A percentile compares a stretch with the other conserved stretches of the same genome.
These are phyloP conservation scores for Diadophis punctatus DNA, from an alignment of 2,113 vertebrate species.

Conservation along the genomic window DNA sequence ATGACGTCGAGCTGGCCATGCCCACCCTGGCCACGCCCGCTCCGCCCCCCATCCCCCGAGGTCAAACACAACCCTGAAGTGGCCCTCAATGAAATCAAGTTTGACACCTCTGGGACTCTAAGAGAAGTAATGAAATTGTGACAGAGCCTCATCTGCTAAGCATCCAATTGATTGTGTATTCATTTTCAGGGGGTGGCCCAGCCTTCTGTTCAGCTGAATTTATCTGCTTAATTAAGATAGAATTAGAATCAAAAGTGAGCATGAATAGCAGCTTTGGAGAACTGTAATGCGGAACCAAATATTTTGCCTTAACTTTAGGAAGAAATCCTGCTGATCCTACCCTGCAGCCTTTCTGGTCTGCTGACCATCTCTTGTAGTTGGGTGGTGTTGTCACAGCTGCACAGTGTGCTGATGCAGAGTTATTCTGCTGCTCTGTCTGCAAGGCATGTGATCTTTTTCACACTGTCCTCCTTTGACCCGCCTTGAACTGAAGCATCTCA, in stretches of 20 bases:
- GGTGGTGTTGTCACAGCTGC: constrained; percentile 48
- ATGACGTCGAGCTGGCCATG: too few relatives aligned
- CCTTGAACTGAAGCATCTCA: constrained; percentile 43
- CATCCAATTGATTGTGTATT: background rate
- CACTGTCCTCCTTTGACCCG: constrained; percentile 59
- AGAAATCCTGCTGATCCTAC: background rate
- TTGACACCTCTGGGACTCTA: too few relatives aligned
- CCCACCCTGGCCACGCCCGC: too few relatives aligned
- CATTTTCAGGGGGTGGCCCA: background rate
- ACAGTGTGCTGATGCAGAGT: constrained; percentile 46
- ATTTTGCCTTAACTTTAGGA: background rate
- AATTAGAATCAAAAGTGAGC: background rate
- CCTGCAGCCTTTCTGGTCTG: background rate
- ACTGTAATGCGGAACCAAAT: background rate
- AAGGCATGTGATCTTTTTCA: constrained; percentile 50
- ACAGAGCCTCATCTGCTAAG: background rate
- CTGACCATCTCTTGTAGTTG: background rate
- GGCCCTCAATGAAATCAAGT: too few relatives aligned
- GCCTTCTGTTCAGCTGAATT: background rate
- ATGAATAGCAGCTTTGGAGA: background rate
- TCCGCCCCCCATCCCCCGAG: rapidly evolving
- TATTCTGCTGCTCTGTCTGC: constrained; percentile 38
- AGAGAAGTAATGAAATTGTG: background rate
- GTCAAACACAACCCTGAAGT: too few relatives aligned
- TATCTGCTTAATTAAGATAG: background rate